Percentiles rank a stretch among this genome's conserved stretches.
Evolutionary conservation across 2,888 invertebrate genomes (phyloP).

Genomic region (Graphium colonna): DNA sequence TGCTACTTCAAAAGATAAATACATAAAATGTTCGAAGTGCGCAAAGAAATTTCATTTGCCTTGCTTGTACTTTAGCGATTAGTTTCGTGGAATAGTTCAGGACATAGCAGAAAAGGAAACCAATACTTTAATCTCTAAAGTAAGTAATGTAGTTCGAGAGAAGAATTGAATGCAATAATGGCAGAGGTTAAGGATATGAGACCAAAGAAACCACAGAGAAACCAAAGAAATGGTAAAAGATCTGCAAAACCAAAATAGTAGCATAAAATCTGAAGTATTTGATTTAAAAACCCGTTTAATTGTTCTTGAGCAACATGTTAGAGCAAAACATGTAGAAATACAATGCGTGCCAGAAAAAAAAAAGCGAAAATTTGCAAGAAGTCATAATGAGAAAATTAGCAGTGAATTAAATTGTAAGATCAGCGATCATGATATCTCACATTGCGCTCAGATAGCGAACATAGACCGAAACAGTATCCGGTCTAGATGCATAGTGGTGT

Average conservation of each 20-base stretch:
- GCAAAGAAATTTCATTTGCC: no score
- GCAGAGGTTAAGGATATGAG: not conserved
- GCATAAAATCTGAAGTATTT: not conserved
- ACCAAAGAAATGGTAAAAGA: not conserved
- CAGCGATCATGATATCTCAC: not conserved
- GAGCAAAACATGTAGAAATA: conserved; percentile 21
- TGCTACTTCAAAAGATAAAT: no score
- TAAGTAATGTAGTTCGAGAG: no score
- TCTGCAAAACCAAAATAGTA: not conserved
- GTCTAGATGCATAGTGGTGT: conserved; percentile 9
- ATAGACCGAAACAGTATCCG: not conserved
- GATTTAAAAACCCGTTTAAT: not conserved
- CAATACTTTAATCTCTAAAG: no score
- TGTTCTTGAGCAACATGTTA: conserved; percentile 21
- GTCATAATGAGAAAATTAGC: conserved; percentile 13
- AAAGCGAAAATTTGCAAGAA: conserved; percentile 20
- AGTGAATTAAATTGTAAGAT: not conserved
- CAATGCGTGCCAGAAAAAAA: conserved; percentile 1
- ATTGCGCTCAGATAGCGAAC: not conserved
- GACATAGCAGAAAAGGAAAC: no score
- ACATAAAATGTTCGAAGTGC: no score
- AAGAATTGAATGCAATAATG: not conserved
- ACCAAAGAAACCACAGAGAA: not conserved
- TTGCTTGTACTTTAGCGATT: no score
- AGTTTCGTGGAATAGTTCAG: no score